A percentile compares a stretch with the other conserved stretches of the same genome.
Evolutionary conservation across 2,113 vertebrate species (phyloP).

Genomic region (Percina caprodes): DNA sequence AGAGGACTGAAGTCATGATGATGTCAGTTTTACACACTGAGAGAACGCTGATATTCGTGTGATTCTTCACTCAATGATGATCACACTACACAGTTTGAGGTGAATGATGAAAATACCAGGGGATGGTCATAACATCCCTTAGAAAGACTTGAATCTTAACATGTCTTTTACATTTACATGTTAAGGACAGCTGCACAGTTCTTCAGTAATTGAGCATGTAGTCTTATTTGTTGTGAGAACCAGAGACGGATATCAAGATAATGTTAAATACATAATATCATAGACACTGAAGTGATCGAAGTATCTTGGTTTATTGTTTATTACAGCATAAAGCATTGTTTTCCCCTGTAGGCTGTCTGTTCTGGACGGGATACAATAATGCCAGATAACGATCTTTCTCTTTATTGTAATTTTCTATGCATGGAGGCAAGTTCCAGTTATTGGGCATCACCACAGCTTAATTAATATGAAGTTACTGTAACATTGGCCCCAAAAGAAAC

Average conservation of each 20-base stretch:
- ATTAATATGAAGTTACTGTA: conserved; percentile 16
- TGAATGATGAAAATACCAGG: conserved; percentile 14
- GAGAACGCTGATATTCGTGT: background rate
- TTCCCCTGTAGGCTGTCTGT: background rate
- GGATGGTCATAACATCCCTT: background rate
- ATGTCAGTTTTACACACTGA: conserved; percentile 22
- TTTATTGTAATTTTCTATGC: conserved; percentile 12
- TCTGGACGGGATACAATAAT: conserved; percentile 11
- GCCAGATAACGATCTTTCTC: conserved; percentile 1
- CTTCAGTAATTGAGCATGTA: background rate
- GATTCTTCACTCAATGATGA: conserved; percentile 4
- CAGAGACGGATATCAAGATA: background rate
- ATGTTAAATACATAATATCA: background rate
- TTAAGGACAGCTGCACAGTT: background rate
- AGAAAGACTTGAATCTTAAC: background rate
- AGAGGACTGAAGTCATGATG: background rate
- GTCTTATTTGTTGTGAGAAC: background rate
- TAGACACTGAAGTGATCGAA: background rate
- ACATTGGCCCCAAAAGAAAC: conserved; percentile 17
- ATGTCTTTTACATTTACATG: conserved; percentile 6
- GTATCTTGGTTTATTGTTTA: background rate
- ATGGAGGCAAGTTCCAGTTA: conserved; percentile 5
- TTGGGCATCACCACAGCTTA: conserved; percentile 2
- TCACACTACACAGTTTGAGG: conserved; percentile 21
- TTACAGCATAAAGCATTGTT: background rate